A percentile compares a stretch with the other conserved stretches of the same genome.
Conservation (phyloP, 2,113 vertebrate genomes). For the Rana temporaria region DNA sequence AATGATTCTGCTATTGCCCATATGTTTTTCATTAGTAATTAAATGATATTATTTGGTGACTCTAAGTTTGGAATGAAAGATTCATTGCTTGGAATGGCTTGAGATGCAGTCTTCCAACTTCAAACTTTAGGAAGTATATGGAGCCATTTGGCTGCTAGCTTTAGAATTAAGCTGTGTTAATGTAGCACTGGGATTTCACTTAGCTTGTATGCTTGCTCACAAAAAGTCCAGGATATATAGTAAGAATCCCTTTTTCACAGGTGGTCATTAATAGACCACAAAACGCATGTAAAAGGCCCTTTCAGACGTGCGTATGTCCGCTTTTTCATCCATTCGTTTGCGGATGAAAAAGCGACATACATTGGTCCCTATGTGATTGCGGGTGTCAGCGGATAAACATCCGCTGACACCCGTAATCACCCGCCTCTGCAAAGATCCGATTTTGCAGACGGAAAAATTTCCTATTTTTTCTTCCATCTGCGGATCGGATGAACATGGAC, state of each 20-base stretch:
- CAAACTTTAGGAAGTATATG: conserved; percentile 41
- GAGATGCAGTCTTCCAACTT: conserved; percentile 22
- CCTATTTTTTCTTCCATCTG: too few relatives aligned
- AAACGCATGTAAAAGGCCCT: too few relatives aligned
- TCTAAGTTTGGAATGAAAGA: conserved; percentile 17
- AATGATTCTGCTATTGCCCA: neutral
- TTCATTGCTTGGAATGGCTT: conserved; percentile 34
- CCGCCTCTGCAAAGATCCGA: too few relatives aligned
- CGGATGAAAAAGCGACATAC: too few relatives aligned
- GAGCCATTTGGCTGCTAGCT: conserved; percentile 45
- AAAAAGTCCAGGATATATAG: neutral
- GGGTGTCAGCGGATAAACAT: too few relatives aligned
- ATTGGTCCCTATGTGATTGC: too few relatives aligned
- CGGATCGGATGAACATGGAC: too few relatives aligned
- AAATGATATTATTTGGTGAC: conserved; percentile 33
- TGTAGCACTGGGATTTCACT: conserved; percentile 41
- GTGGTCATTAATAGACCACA: neutral
- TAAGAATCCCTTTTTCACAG: neutral
- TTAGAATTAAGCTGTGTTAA: conserved; percentile 17
- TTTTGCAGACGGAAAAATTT: too few relatives aligned
- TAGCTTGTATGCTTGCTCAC: neutral
- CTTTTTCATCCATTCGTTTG: too few relatives aligned
- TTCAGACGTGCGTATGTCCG: too few relatives aligned
- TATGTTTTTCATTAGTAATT: conserved; percentile 39
- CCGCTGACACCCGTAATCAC: too few relatives aligned